These are phyloP conservation scores for Antheraea mylitta DNA, from an alignment of 1,140 invertebrate species.

Conservation along the genomic window DNA sequence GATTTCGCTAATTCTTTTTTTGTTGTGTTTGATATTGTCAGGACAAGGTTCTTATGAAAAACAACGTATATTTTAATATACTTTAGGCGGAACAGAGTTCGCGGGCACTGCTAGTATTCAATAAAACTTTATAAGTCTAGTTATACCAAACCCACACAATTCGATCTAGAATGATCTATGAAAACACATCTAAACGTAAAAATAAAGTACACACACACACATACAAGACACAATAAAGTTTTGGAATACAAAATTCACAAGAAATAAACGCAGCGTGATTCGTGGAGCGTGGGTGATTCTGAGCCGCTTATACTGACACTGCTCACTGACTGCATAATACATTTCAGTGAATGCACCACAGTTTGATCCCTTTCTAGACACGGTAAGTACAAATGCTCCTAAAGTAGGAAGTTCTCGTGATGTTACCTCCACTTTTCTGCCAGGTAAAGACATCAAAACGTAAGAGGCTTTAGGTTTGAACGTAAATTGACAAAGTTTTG, in stretches of 20 bases:
- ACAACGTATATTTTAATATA: too few species aligned
- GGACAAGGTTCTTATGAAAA: too few species aligned
- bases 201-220: too few species aligned
- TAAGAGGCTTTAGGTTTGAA: slow-evolving; percentile 65
- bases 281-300: slow-evolving; percentile 52
- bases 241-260: slow-evolving; percentile 55
- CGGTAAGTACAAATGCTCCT: slow-evolving; percentile 67
- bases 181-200: too few species aligned
- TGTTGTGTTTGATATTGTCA: too few species aligned
- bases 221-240: slow-evolving; percentile 30
- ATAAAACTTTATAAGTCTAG: too few species aligned
- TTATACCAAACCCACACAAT: too few species aligned
- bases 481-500: slow-evolving; percentile 73
- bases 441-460: slow-evolving; percentile 59
- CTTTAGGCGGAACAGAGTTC: too few species aligned
- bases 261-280: slow-evolving; percentile 32
- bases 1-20: too few species aligned
- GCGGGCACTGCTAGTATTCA: too few species aligned
- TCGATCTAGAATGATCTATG: too few species aligned
- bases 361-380: slow-evolving; percentile 75
- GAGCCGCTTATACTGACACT: slow-evolving; percentile 63
- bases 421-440: slow-evolving; percentile 70
- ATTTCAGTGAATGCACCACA: slow-evolving; percentile 73
- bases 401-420: slow-evolving; percentile 67
- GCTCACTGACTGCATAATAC: slow-evolving; percentile 72